Base-by-base conservation (phyloP, 2,888 invertebrate species). In the Cecidostiba fungosa region DNA sequence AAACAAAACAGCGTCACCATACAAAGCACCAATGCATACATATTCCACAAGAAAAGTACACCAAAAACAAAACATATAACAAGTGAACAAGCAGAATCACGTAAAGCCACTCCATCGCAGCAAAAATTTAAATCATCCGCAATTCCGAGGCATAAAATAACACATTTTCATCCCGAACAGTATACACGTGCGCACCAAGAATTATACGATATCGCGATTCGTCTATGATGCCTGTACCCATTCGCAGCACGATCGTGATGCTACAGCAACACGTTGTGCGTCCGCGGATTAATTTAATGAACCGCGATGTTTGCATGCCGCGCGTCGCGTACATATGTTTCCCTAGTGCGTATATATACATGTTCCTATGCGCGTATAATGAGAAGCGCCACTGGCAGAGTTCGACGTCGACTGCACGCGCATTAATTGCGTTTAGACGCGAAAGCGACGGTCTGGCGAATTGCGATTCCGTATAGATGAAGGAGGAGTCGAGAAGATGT, bases 271-370 rank as follows among this genome's bases (percentile, higher is more conserved):
- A 88, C 89, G 89, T 89, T 89, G 90, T 89, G 87, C 89, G 87
- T 88, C 87, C 88, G 36, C 87, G 89, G 89, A 89, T 91, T 90
- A 91, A 91, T 91, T 91, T 90, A 91, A 91, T 91, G 91, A 91
- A 91, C 89, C 89, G 86, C 89, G 87, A 88, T 88, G 89, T 89
- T 89, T 89, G 89, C 88, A 87, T 87, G 89, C 89, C 84, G n/a
- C 62, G 77, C 70, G 29, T 36, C 74, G 36, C 36, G 12, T 70
- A n/a, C 36, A 70, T 39, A n/a, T 70, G 62, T 62, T 62, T 23
- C 62, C 62, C 62, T 62, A 8, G 62, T 8, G 1, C 66, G 29
- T 43, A 43, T 12, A 12, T 43, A 43, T 43, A 43, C 3, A 43
- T 12, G 12, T 0, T 2, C 12, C 0, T 10, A 39, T 2, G 10